Conservation (phyloP, 2,888 invertebrate species). For the Drosophila pegasa region DNA sequence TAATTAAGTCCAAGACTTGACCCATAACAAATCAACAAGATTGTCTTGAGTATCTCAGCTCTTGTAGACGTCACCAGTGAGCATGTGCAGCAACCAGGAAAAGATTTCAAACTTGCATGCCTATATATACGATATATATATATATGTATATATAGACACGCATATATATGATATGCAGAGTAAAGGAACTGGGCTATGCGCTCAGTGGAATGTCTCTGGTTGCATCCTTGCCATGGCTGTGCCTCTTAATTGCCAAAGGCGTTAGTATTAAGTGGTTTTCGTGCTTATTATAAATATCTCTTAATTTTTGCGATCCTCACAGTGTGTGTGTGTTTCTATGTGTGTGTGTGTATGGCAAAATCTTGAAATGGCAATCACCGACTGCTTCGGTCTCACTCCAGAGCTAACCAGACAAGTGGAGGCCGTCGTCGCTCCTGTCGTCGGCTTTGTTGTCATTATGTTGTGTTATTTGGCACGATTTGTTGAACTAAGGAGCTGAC, state of each 20-base stretch:
- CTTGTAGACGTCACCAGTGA: neutral
- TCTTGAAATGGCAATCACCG: slow-evolving; percentile 81
- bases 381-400: slow-evolving; percentile 41
- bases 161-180: slow-evolving; percentile 18
- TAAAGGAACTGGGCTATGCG: slow-evolving; percentile 30
- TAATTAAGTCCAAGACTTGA: neutral
- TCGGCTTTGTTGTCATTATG: slow-evolving; percentile 81
- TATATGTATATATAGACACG: slow-evolving; percentile 6
- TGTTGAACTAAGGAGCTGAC: slow-evolving; percentile 73
- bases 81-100: slow-evolving; percentile 5
- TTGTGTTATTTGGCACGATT: slow-evolving; percentile 83
- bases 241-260: slow-evolving; percentile 83
- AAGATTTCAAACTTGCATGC: neutral
- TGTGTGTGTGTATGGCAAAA: slow-evolving; percentile 58
- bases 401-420: slow-evolving; percentile 66
- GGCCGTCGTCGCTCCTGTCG: slow-evolving; percentile 68
- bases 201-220: slow-evolving; percentile 55
- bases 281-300: slow-evolving; percentile 85
- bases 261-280: slow-evolving; percentile 85
- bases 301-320: slow-evolving; percentile 81
- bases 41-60: neutral
- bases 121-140: neutral
- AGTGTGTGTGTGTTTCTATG: slow-evolving; percentile 17
- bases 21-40: neutral
- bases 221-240: slow-evolving; percentile 64